These are phyloP conservation scores for Plecotus auritus DNA, from an alignment of 2,113 vertebrate genomes.

Conservation along the genomic window DNA sequence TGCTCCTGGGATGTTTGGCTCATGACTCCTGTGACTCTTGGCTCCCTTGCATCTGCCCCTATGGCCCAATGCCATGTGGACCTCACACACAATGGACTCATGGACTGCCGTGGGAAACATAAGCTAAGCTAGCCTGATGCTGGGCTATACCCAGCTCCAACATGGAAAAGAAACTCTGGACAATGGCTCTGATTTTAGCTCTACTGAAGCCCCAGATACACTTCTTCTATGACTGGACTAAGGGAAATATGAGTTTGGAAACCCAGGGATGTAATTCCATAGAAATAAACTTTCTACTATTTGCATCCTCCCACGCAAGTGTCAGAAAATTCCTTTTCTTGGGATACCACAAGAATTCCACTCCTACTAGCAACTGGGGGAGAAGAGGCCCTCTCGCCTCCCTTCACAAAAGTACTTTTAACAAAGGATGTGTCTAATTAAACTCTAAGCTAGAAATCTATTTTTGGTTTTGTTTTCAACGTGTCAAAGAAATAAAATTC, in stretches of 20 bases:
- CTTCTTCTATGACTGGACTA: neutral
- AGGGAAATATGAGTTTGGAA: neutral
- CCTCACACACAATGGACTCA: neutral
- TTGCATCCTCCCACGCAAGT: neutral
- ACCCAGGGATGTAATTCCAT: neutral
- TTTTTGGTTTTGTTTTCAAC: neutral
- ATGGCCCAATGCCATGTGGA: neutral
- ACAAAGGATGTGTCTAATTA: neutral
- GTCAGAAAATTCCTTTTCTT: neutral
- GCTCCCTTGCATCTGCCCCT: neutral
- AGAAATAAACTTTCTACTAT: neutral
- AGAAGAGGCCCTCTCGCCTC: neutral
- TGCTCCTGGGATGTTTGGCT: neutral
- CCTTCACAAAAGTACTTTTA: neutral
- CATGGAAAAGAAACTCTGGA: neutral
- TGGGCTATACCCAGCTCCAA: neutral
- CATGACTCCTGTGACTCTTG: neutral
- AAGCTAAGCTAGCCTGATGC: neutral
- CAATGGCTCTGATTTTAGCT: neutral
- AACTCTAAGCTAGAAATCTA: neutral
- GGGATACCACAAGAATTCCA: neutral
- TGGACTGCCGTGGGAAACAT: neutral
- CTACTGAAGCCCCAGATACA: neutral
- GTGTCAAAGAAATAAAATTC: slow-evolving; percentile 1
- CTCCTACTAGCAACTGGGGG: neutral